phyloP scores from a whole-genome alignment of 2,888 invertebrate species.

The Agonopterix alstromeriana region DNA sequence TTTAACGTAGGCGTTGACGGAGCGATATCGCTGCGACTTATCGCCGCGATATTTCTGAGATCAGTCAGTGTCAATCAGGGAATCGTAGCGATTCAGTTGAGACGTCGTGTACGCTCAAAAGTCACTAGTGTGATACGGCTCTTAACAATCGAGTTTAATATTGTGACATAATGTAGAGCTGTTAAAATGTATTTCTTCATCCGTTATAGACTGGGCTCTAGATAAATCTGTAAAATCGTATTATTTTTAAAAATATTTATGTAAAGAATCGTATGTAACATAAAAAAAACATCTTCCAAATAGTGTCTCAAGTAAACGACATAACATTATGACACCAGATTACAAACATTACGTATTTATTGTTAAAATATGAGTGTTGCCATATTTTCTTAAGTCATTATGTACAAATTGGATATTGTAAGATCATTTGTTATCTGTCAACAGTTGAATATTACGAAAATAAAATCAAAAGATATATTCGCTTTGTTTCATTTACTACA shows the following conservation, averaged over 20 bases:
- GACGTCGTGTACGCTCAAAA: too few species aligned
- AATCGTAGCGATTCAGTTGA: too few species aligned
- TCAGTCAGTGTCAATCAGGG: too few species aligned
- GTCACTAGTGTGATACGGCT: too few species aligned
- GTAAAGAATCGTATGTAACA: background rate
- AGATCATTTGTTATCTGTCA: conserved; percentile 76
- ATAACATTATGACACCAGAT: conserved; percentile 25
- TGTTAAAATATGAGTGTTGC: conserved; percentile 75
- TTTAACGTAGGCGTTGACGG: too few species aligned
- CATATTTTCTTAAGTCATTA: conserved; percentile 76
- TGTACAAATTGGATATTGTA: conserved; percentile 76
- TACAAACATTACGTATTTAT: conserved; percentile 52
- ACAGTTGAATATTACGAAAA: conserved; percentile 76
- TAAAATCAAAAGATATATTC: conserved; percentile 55
- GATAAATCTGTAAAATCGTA: background rate
- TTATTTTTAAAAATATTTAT: background rate
- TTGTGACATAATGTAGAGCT: conserved; percentile 30
- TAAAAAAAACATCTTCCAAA: conserved; percentile 5
- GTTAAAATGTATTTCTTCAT: conserved; percentile 1
- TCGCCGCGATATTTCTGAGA: too few species aligned
- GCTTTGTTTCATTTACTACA: conserved; percentile 32
- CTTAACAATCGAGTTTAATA: conserved; percentile 31
- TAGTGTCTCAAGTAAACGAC: conserved; percentile 2
- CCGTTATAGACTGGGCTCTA: too few species aligned
- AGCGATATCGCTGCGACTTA: too few species aligned